phyloP scores from a whole-genome alignment of 2,888 invertebrate species.

The Nemapogon koenigi region DNA sequence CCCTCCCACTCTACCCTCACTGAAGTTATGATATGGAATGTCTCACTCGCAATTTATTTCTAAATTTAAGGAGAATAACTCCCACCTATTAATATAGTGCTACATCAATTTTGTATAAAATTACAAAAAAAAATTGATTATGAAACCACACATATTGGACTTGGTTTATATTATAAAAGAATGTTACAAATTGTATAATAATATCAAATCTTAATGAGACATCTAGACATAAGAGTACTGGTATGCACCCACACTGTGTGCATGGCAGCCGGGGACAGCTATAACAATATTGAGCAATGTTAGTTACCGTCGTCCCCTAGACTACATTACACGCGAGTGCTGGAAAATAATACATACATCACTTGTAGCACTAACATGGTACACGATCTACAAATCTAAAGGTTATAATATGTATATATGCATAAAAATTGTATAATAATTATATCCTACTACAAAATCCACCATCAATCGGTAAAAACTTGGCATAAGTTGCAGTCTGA shows the following conservation, averaged over 20 bases:
- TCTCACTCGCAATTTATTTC: slow-evolving; percentile 52
- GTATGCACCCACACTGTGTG: neutral
- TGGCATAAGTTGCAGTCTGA: too few relatives aligned
- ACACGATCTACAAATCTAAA: slow-evolving; percentile 52
- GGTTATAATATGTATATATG: slow-evolving; percentile 52
- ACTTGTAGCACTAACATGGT: slow-evolving; percentile 45
- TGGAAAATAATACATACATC: too few relatives aligned
- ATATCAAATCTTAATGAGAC: slow-evolving; percentile 51
- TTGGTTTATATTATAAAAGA: slow-evolving; percentile 34
- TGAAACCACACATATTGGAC: slow-evolving; percentile 44
- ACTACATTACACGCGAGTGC: too few relatives aligned
- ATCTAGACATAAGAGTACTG: slow-evolving; percentile 14
- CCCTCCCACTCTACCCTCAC: slow-evolving; percentile 1
- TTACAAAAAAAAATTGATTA: slow-evolving; percentile 60
- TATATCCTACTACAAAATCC: slow-evolving; percentile 22
- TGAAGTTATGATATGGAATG: slow-evolving; percentile 51
- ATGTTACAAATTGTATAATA: slow-evolving; percentile 47
- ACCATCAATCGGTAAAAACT: slow-evolving; percentile 28
- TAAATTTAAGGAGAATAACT: slow-evolving; percentile 37
- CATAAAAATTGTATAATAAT: slow-evolving; percentile 55
- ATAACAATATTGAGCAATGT: too few relatives aligned
- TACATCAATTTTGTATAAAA: slow-evolving; percentile 61
- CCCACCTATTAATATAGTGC: slow-evolving; percentile 41
- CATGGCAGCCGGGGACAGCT: too few relatives aligned
- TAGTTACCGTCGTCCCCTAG: too few relatives aligned